Evolutionary conservation across 1,140 invertebrate genomes (phyloP).

Genomic region (Drosophila burlai): DNA sequence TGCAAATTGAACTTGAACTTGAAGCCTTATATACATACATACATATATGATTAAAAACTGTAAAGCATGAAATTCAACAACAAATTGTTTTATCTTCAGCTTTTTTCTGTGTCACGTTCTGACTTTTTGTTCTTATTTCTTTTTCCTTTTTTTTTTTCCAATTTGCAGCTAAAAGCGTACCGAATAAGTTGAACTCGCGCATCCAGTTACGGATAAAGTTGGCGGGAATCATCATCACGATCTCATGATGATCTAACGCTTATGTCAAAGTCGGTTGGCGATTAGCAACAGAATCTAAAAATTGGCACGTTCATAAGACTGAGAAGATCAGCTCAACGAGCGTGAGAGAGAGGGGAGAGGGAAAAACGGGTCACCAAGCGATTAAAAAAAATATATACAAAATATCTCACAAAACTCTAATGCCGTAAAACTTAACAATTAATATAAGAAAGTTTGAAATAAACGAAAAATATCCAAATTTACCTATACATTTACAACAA

Average conservation of each 20-base stretch:
- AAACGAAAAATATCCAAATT: neutral
- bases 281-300: slow-evolving; percentile 37
- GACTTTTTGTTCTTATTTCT: slow-evolving; percentile 5
- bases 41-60: slow-evolving; percentile 25
- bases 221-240: slow-evolving; percentile 8
- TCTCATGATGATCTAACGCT: slow-evolving; percentile 34
- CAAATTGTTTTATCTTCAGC: slow-evolving; percentile 12
- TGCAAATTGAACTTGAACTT: slow-evolving; percentile 48
- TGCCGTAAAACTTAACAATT: neutral
- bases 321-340: neutral
- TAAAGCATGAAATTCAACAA: slow-evolving; percentile 25
- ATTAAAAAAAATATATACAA: neutral
- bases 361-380: slow-evolving; percentile 17
- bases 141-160: slow-evolving; percentile 1
- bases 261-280: slow-evolving; percentile 33
- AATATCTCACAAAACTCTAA: neutral
- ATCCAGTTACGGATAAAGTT: slow-evolving; percentile 15
- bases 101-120: slow-evolving; percentile 38
- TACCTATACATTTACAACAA: neutral
- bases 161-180: slow-evolving; percentile 2
- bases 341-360: too few relatives aligned
- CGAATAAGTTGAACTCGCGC: slow-evolving; percentile 8
- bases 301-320: slow-evolving; percentile 30
- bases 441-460: neutral
- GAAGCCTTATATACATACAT: neutral